These are phyloP conservation scores for Hyaena hyaena DNA, from an alignment of 2,113 vertebrate species.

Conservation along the genomic window DNA sequence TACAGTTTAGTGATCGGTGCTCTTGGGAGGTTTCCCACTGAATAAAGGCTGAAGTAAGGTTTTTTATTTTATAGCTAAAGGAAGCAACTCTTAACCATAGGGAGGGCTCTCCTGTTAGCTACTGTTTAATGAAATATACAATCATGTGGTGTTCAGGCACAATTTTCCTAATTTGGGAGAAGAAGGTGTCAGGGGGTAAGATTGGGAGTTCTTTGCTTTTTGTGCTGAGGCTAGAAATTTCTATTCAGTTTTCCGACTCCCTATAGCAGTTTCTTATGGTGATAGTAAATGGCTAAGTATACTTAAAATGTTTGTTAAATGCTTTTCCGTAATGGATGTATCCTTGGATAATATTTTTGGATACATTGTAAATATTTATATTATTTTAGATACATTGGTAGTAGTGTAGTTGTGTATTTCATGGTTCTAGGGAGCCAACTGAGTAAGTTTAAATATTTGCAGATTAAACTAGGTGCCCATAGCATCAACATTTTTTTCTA, in stretches of 20 bases:
- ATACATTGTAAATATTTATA: not conserved
- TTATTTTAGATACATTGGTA: conserved; percentile 15
- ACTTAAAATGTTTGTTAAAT: conserved; percentile 29
- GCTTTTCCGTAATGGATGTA: not conserved
- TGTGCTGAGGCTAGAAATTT: not conserved
- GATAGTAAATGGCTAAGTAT: not conserved
- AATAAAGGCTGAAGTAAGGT: not conserved
- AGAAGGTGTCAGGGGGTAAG: not conserved
- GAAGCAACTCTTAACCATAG: not conserved
- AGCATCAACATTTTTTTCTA: not conserved
- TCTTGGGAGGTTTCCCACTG: conserved; percentile 23
- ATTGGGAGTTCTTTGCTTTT: not conserved
- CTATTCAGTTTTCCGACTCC: not conserved
- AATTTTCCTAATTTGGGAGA: conserved; percentile 21
- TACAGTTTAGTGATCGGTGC: conserved; percentile 18
- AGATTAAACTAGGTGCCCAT: not conserved
- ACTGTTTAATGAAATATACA: not conserved
- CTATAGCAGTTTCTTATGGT: not conserved
- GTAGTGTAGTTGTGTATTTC: conserved; percentile 29
- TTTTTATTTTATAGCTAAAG: conserved; percentile 55
- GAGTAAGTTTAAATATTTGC: conserved; percentile 1
- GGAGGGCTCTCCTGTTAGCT: no score
- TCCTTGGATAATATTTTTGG: conserved; percentile 51
- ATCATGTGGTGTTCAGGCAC: not conserved
- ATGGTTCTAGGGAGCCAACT: not conserved